Conservation (phyloP, 2,888 invertebrate species). For the Mellilla xanthometata region DNA sequence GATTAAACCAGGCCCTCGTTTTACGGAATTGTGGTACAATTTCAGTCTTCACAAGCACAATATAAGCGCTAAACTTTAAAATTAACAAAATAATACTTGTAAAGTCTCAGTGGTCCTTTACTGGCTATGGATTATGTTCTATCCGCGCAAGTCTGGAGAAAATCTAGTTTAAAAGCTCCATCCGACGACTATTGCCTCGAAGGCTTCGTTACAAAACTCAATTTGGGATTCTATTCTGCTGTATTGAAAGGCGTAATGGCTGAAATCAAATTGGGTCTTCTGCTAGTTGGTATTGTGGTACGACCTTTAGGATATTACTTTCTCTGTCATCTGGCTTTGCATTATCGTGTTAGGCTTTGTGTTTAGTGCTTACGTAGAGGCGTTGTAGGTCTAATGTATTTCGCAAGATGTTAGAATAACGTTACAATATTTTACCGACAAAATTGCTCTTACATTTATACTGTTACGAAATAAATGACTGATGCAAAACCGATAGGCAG, state of each 20-base stretch:
- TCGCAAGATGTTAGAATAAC: no score
- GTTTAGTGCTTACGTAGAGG: no score
- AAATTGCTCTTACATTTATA: no score
- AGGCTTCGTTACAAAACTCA: conserved; percentile 52
- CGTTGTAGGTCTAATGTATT: no score
- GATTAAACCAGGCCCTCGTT: conserved; percentile 15
- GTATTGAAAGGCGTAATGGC: conserved; percentile 45
- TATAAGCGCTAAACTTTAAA: conserved; percentile 13
- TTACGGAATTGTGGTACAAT: conserved; percentile 5
- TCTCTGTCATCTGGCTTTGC: no score
- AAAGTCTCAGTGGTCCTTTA: neutral
- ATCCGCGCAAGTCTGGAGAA: conserved; percentile 34
- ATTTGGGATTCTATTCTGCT: conserved; percentile 46
- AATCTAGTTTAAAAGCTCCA: conserved; percentile 40
- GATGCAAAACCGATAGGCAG: no score
- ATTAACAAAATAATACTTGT: conserved; percentile 11
- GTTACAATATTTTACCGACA: no score
- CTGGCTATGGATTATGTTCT: conserved; percentile 23
- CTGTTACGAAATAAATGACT: no score
- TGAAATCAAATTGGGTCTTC: conserved; percentile 41
- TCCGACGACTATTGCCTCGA: conserved; percentile 41
- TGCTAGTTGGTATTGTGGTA: conserved; percentile 10
- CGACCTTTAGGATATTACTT: neutral
- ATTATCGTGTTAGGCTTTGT: no score
- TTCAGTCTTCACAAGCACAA: conserved; percentile 4